Evolutionary conservation across 2,113 vertebrate species (phyloP), one percentile per base, ranked within the genome.

Genomic region (Pandion haliaetus): DNA sequence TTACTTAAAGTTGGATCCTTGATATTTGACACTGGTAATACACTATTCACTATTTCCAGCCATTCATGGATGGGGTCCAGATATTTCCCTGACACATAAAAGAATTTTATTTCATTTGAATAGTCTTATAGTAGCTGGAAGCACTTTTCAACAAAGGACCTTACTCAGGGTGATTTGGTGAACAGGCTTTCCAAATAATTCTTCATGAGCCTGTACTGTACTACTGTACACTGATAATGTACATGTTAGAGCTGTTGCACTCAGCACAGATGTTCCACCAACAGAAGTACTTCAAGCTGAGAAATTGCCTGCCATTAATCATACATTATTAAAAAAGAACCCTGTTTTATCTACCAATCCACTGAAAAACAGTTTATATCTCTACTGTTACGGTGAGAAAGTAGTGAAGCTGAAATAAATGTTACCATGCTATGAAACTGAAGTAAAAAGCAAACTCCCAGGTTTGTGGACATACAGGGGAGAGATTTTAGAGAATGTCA

Each of bases 81-180:
- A 80, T 95, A 96, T 79, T 93, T 72, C 82, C 47, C 49, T 73
- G 38, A 96, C 74, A 92, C 29, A 84, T 86, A 50, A 85, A 97
- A 95, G 34, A 85, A 87, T 61, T 91, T 92, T 81, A 47, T 80
- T 92, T 62, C 70, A 78, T 96, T 95, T 92, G 59, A 95, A 88
- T 83, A 59, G 36, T 90, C 79, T 83, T 82, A 50, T 58, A 71
- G 65, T 93, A 77, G 61, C 61, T 96, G 90, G 87, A 91, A 95
- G 71, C n/a, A 73, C 90, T 93, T 96, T 87, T 95, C 74, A 91
- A 42, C 80, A 82, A 82, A 96, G n/a, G 66, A 79, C 78, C 72
- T 95, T 71, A 72, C 90, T 92, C 69, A 72, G 58, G 36, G 50
- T 86, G 86, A 90, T 82, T 85, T 83, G 44, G 58, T 92, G 83